Evolutionary conservation across 1,140 invertebrate species (phyloP), one percentile per base, ranked within the genome.

Genomic region (Heliconius melpomene): DNA sequence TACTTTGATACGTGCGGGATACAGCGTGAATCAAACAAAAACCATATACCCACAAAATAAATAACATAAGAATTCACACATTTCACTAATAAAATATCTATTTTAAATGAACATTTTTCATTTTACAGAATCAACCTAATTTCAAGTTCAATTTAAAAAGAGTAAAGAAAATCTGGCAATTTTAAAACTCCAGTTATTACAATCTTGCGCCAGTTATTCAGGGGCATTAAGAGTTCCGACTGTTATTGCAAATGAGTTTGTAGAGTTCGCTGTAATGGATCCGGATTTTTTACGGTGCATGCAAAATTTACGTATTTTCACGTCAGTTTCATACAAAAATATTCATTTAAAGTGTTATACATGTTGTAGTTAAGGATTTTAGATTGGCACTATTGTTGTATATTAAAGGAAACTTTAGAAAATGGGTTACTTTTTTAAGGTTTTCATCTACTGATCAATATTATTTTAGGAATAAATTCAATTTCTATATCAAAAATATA

Each of bases 181-280:
- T 75, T 66, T 23, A 38, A 75, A 54, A 54, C 20, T 66, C 54
- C 38, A 26, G 74, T 66, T 75, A 75, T 75, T 75, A 75, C 74
- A 75, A 75, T 66, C 74, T 75, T 60, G 52, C 46, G 54, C 32
- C 74, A 54, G 46, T 60, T 60, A 66, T 75, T 75, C 54, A 66
- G 54, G 18, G 50, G 50, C 73, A 75, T 75, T 75, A 75, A 75
- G 74, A 75, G 32, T 75, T 75, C 60, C 60, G 60, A 66, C 60
- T 75, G 74, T 78, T 81, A 81, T 81, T 78, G 60, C 80, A 81
- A 81, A 81, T 81, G 77, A 78, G 80, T 81, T 81, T 81, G 66
- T 73, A 50, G 32, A 81, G 70, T 66, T 40, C 60, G 57, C n/a
- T 26, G 72, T 52, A 40, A 75, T 60, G 60, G 54, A 66, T 26